A percentile compares a stretch with the other conserved stretches of the same genome.
These are phyloP conservation scores for Cinara cedri DNA, from an alignment of 2,888 invertebrate species.

Conservation along the genomic window DNA sequence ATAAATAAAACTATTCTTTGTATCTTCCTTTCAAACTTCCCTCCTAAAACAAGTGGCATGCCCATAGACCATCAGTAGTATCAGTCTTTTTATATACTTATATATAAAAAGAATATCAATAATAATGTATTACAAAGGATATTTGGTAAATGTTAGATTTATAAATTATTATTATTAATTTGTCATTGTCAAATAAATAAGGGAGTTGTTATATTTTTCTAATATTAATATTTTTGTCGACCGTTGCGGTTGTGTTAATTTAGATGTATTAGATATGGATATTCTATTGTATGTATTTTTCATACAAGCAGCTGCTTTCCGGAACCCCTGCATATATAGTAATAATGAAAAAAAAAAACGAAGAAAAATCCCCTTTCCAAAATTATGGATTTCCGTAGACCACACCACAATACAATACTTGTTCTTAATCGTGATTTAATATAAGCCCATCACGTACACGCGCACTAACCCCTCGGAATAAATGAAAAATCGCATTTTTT, in stretches of 20 bases:
- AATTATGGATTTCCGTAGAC: conserved; percentile 46
- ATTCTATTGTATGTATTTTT: conserved; percentile 35
- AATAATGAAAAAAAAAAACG: background rate
- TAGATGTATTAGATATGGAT: conserved; percentile 56
- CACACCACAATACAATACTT: conserved; percentile 32
- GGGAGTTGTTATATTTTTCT: background rate
- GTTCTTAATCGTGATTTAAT: conserved; percentile 49
- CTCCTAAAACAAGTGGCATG: too few relatives aligned
- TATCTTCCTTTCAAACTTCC: too few relatives aligned
- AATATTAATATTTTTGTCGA: conserved; percentile 49
- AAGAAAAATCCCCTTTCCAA: conserved; percentile 47
- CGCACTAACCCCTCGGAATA: background rate
- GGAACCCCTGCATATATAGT: conserved; percentile 1
- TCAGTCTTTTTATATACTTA: too few relatives aligned
- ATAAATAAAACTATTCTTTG: too few relatives aligned
- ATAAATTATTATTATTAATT: conserved; percentile 19
- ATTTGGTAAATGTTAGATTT: background rate
- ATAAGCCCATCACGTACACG: background rate
- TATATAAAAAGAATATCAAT: too few relatives aligned
- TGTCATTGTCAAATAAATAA: conserved; percentile 40
- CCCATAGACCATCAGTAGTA: too few relatives aligned
- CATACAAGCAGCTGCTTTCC: conserved; percentile 39
- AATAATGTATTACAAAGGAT: too few relatives aligned
- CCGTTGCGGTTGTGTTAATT: conserved; percentile 37
- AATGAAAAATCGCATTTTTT: conserved; percentile 43